Evolutionary conservation across 2,888 invertebrate genomes (phyloP).

Genomic region (Helicoverpa assulta): DNA sequence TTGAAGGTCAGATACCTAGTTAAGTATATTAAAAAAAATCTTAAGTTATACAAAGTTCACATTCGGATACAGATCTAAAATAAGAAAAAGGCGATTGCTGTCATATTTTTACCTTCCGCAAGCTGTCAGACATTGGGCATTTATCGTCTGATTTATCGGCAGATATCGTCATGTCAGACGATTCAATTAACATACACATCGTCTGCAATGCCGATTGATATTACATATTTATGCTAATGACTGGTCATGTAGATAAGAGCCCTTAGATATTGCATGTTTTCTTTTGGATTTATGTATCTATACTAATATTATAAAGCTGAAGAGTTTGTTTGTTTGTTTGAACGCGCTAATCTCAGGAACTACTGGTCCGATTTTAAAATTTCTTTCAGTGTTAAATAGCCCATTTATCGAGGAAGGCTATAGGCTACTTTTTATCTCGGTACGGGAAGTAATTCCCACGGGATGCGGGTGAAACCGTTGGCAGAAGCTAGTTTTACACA

Average conservation of each 20-base stretch:
- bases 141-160: constrained; percentile 35
- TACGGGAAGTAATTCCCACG: too few relatives aligned
- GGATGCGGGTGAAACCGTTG: too few relatives aligned
- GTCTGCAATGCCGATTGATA: constrained; percentile 16
- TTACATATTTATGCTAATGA: constrained; percentile 42
- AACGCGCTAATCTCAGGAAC: too few relatives aligned
- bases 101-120: constrained; percentile 30
- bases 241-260: constrained; percentile 1
- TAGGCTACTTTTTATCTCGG: too few relatives aligned
- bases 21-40: neutral
- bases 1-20: too few relatives aligned
- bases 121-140: neutral
- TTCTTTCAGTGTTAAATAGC: too few relatives aligned
- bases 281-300: constrained; percentile 10
- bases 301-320: too few relatives aligned
- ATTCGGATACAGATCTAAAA: constrained; percentile 3
- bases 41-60: neutral
- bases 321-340: too few relatives aligned
- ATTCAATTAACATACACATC: constrained; percentile 48
- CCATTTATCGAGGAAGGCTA: too few relatives aligned
- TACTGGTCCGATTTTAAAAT: too few relatives aligned
- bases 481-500: too few relatives aligned
- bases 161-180: constrained; percentile 23
- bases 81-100: constrained; percentile 5
- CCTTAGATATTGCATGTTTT: constrained; percentile 24